These are phyloP conservation scores for Pristionchus japonicus DNA, from an alignment of 2,888 invertebrate genomes.

Conservation along the genomic window DNA sequence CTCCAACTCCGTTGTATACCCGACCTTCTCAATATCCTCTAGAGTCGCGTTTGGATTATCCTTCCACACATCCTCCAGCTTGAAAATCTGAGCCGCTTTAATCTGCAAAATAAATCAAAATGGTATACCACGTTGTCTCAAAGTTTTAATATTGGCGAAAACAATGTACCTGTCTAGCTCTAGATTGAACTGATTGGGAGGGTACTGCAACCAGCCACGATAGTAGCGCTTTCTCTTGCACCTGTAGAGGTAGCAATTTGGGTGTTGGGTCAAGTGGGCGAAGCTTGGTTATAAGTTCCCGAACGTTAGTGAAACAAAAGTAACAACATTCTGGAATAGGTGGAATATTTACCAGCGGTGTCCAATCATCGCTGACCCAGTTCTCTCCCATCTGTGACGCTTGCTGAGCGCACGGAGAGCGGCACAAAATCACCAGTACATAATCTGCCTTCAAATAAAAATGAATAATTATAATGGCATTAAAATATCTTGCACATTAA, in stretches of 20 bases:
- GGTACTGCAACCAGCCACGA: constrained; percentile 99
- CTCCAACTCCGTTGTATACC: constrained; percentile 96
- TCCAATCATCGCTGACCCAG: constrained; percentile 81
- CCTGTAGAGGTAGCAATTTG: constrained; percentile 81
- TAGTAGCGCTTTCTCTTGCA: constrained; percentile 94
- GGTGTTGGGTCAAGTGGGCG: too few species aligned
- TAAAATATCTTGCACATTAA: too few species aligned
- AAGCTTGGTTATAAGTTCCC: too few species aligned
- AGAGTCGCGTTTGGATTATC: constrained; percentile 97
- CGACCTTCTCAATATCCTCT: constrained; percentile 97
- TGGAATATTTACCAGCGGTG: constrained; percentile 82
- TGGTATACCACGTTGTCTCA: too few species aligned
- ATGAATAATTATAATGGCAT: too few species aligned
- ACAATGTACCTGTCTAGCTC: constrained; percentile 84
- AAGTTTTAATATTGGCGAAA: too few species aligned
- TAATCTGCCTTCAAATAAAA: constrained; percentile 65
- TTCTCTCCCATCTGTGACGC: constrained; percentile 98
- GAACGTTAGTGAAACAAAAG: too few species aligned
- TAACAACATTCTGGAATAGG: too few species aligned
- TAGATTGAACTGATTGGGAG: constrained; percentile 92
- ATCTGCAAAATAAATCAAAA: constrained; percentile 81
- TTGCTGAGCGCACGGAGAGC: constrained; percentile 98
- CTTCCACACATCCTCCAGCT: constrained; percentile 98
- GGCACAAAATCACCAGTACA: constrained; percentile 83
- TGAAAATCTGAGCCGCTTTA: constrained; percentile 95